phyloP scores from a whole-genome alignment of 2,113 vertebrate genomes.

The Channa argus region DNA sequence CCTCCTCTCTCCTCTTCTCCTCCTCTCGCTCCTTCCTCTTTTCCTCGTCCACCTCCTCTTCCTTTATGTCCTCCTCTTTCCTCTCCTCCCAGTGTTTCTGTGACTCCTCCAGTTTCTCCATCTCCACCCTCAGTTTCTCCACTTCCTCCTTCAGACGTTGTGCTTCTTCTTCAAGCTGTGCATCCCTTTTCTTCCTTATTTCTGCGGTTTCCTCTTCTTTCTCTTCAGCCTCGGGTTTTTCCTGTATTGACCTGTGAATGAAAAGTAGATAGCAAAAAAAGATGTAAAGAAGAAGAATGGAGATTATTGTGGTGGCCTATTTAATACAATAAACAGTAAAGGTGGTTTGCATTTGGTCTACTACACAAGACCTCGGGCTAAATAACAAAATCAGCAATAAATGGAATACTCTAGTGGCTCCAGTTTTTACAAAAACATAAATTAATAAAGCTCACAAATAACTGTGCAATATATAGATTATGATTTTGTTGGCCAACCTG shows the following conservation, averaged over 20 bases:
- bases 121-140: slow-evolving; percentile 86
- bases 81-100: slow-evolving; percentile 85
- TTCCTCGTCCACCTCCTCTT: slow-evolving; percentile 76
- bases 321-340: not conserved
- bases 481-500: too few species aligned
- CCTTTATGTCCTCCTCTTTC: slow-evolving; percentile 78
- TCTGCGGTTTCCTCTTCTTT: slow-evolving; percentile 59
- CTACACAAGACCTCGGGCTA: too few species aligned
- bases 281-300: not conserved
- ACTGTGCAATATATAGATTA: too few species aligned
- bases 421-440: not conserved
- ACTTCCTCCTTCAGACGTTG: slow-evolving; percentile 80
- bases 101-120: slow-evolving; percentile 84
- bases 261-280: not conserved
- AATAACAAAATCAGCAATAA: not conserved
- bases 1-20: slow-evolving; percentile 80
- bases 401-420: not conserved
- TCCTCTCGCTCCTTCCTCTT: slow-evolving; percentile 80
- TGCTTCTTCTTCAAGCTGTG: slow-evolving; percentile 76
- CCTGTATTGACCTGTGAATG: slow-evolving; percentile 48
- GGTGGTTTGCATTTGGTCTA: not conserved
- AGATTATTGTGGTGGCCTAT: not conserved
- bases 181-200: slow-evolving; percentile 64
- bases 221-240: slow-evolving; percentile 43
- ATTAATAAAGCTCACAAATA: too few species aligned